These are phyloP conservation scores for Xenops minutus DNA, from an alignment of 2,797 vertebrate genomes.

Conservation along the genomic window DNA sequence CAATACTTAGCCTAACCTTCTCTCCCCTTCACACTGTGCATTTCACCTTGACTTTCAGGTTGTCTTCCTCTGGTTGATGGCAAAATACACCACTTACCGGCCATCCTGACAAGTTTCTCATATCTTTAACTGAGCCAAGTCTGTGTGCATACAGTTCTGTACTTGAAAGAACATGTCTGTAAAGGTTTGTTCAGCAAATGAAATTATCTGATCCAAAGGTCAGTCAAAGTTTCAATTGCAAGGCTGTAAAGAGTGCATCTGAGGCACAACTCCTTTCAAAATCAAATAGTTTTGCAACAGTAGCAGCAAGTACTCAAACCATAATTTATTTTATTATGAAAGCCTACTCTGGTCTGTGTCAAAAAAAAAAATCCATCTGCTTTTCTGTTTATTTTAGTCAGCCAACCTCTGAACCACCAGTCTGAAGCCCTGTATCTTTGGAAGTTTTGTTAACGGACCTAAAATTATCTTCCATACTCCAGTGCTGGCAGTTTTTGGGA, in stretches of 20 bases:
- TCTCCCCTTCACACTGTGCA: not conserved
- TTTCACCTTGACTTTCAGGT: not conserved
- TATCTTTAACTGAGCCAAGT: not conserved
- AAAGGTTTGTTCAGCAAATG: conserved; percentile 6
- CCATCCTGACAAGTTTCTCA: not conserved
- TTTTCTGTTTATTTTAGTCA: not conserved
- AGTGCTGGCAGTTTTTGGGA: not conserved
- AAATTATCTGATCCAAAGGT: not conserved
- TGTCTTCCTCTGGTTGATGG: not conserved
- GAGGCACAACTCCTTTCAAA: not conserved
- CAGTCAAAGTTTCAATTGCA: not conserved
- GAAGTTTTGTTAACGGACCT: not conserved
- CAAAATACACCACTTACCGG: not conserved
- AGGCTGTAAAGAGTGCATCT: not conserved
- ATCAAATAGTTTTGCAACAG: not conserved
- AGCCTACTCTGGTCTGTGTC: not conserved
- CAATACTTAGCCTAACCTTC: not conserved
- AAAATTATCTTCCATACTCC: conserved; percentile 14
- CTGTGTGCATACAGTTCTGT: not conserved
- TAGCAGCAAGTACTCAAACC: not conserved
- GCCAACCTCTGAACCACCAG: not conserved
- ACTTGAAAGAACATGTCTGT: not conserved
- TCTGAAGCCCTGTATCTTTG: not conserved
- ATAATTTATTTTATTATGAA: not conserved
- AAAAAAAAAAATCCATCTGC: not conserved